Percentiles rank a stretch among this genome's conserved stretches.
Conservation (phyloP, 2,888 invertebrate species). For the Pammene fasciana region DNA sequence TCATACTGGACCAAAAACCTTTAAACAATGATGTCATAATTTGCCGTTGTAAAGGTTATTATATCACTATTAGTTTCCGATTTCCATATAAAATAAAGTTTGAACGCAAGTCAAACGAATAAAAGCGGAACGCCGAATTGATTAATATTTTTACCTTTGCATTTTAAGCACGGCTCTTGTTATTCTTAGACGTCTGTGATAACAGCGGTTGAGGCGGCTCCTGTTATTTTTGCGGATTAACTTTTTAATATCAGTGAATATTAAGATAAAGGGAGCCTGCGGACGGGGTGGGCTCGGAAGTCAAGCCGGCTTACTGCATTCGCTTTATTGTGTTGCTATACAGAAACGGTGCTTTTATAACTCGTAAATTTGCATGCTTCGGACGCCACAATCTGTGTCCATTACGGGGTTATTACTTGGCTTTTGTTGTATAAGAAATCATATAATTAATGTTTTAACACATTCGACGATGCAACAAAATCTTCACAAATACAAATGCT, state of each 20-base stretch:
- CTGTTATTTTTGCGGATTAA: slow-evolving; percentile 60
- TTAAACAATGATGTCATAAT: too few species aligned
- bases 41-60: too few species aligned
- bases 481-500: too few species aligned
- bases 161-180: slow-evolving; percentile 36
- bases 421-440: background rate
- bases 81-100: slow-evolving; percentile 13
- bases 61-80: slow-evolving; percentile 2
- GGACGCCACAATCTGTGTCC: slow-evolving; percentile 4
- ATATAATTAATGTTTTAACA: background rate
- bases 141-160: slow-evolving; percentile 38
- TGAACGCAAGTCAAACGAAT: background rate
- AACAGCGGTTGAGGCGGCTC: slow-evolving; percentile 48
- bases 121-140: slow-evolving; percentile 2
- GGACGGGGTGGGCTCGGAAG: slow-evolving; percentile 53
- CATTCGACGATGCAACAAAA: too few species aligned
- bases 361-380: slow-evolving; percentile 63
- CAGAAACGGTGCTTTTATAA: slow-evolving; percentile 69
- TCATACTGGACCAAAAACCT: too few species aligned
- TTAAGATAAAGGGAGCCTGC: slow-evolving; percentile 60
- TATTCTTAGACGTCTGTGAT: slow-evolving; percentile 45
- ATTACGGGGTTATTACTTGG: background rate
- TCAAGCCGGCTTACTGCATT: slow-evolving; percentile 58
- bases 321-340: slow-evolving; percentile 68
- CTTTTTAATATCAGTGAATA: slow-evolving; percentile 68